Conservation (phyloP, 2,888 invertebrate genomes). For the Lithophane semibrunnea region DNA sequence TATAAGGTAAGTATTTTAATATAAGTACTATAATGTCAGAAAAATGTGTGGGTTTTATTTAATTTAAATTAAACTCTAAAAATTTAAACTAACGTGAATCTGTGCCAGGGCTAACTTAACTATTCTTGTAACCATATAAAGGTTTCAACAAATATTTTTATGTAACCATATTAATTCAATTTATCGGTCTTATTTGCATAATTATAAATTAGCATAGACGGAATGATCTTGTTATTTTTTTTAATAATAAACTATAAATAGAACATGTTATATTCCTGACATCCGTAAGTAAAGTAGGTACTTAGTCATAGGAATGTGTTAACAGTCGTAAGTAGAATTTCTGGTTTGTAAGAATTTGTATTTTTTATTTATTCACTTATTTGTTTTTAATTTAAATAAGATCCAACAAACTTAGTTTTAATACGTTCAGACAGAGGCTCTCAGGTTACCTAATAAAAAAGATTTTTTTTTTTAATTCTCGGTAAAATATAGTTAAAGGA, state of each 20-base stretch:
- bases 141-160: slow-evolving; percentile 2
- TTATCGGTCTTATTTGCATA: slow-evolving; percentile 33
- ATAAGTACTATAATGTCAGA: neutral
- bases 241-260: neutral
- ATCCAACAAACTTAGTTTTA: neutral
- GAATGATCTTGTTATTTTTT: slow-evolving; percentile 16
- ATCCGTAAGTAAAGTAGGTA: neutral
- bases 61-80: neutral
- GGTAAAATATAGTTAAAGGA: neutral
- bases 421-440: too few relatives aligned
- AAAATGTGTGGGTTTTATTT: neutral
- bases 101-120: slow-evolving; percentile 16
- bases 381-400: slow-evolving; percentile 4
- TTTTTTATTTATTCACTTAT: neutral
- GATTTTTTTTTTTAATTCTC: neutral
- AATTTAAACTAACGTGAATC: neutral
- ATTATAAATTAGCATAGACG: slow-evolving; percentile 20
- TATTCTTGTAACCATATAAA: neutral
- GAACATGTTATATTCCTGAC: slow-evolving; percentile 16
- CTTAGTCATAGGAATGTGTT: slow-evolving; percentile 18
- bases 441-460: too few relatives aligned
- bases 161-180: slow-evolving; percentile 20
- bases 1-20: neutral
- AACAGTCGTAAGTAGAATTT: slow-evolving; percentile 10
- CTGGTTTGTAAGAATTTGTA: neutral